Percentiles rank a stretch among this genome's conserved stretches.
Evolutionary conservation across 2,797 vertebrate genomes (phyloP).

Genomic region (Chaetodon trifasciatus): DNA sequence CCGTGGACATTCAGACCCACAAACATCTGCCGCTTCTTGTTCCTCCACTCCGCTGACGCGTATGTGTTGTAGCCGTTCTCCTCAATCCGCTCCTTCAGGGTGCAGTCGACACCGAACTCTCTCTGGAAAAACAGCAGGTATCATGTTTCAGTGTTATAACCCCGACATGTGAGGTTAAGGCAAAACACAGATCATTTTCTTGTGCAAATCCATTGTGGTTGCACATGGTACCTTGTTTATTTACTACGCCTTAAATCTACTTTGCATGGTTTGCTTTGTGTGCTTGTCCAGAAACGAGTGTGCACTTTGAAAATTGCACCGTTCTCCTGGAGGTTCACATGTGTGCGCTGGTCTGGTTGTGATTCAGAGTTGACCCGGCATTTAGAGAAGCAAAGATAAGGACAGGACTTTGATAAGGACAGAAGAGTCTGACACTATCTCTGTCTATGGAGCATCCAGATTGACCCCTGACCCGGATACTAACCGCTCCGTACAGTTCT

Average conservation of each 20-base stretch:
- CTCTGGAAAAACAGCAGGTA: slow-evolving; percentile 82
- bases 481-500: slow-evolving; percentile 96
- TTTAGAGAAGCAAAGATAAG: slow-evolving; percentile 63
- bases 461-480: slow-evolving; percentile 84
- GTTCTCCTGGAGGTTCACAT: slow-evolving; percentile 27
- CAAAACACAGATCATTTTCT: slow-evolving; percentile 37
- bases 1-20: slow-evolving; percentile 95
- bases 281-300: slow-evolving; percentile 18
- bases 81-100: slow-evolving; percentile 96
- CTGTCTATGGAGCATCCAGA: slow-evolving; percentile 52
- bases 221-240: slow-evolving; percentile 22
- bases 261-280: slow-evolving; percentile 38
- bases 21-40: slow-evolving; percentile 96
- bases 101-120: slow-evolving; percentile 94
- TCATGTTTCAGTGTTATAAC: slow-evolving; percentile 51
- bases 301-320: slow-evolving; percentile 30
- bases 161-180: slow-evolving; percentile 34
- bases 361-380: slow-evolving; percentile 46
- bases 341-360: slow-evolving; percentile 32
- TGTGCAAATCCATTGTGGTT: slow-evolving; percentile 25
- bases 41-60: slow-evolving; percentile 93
- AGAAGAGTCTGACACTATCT: slow-evolving; percentile 67
- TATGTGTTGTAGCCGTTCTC: slow-evolving; percentile 99
- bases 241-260: slow-evolving; percentile 25
- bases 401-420: slow-evolving; percentile 39